Conservation (phyloP, 2,888 invertebrate genomes). For the Dione juno region DNA sequence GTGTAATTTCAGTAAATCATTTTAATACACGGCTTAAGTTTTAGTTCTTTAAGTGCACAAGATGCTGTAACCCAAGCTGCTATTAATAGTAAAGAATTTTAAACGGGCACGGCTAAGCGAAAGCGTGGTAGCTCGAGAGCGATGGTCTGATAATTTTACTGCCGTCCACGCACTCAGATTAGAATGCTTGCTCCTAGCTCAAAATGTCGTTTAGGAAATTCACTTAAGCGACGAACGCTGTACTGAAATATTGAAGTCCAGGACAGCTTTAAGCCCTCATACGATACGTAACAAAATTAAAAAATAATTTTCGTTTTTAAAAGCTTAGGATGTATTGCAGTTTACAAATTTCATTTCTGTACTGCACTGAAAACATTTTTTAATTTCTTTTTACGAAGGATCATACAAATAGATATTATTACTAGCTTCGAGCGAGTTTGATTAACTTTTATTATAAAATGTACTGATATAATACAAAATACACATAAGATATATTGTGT, state of each 20-base stretch:
- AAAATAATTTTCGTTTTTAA: not conserved
- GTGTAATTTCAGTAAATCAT: not conserved
- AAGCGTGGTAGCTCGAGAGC: conserved; percentile 27
- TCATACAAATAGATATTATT: too few relatives aligned
- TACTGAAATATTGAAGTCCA: not conserved
- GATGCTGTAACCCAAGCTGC: conserved; percentile 19
- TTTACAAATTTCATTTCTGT: too few relatives aligned
- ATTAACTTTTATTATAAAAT: too few relatives aligned
- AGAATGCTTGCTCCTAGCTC: not conserved
- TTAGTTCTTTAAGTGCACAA: conserved; percentile 20
- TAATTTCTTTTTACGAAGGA: too few relatives aligned
- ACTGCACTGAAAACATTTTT: too few relatives aligned
- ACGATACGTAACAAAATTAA: not conserved
- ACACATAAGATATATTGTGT: too few relatives aligned
- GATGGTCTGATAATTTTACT: conserved; percentile 34
- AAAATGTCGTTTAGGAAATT: not conserved
- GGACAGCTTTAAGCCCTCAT: not conserved
- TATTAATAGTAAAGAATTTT: conserved; percentile 39
- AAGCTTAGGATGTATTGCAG: not conserved
- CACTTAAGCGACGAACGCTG: not conserved
- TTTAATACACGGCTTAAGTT: conserved; percentile 8
- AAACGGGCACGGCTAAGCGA: conserved; percentile 28
- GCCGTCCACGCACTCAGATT: conserved; percentile 17
- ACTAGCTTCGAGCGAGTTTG: too few relatives aligned
- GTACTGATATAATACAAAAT: too few relatives aligned